These are phyloP conservation scores for Lytechinus pictus DNA, from an alignment of 35 echinoderm and acorn worm species.

Conservation along the genomic window DNA sequence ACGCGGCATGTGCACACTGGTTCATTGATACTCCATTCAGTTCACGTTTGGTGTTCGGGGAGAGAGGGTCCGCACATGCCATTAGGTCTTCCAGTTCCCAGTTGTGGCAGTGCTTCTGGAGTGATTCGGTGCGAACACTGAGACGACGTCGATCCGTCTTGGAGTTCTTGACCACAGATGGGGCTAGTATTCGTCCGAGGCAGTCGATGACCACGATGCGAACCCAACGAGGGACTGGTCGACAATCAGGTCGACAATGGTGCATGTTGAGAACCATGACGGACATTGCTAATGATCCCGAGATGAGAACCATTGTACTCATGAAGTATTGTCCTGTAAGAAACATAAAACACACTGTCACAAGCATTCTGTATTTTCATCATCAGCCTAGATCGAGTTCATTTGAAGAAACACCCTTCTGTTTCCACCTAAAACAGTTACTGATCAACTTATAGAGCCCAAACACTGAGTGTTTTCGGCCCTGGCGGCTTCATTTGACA, in stretches of 20 bases:
- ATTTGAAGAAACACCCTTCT: no score
- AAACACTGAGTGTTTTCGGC: no score
- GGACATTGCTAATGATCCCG: constrained; percentile 88
- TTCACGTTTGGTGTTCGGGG: constrained; percentile 23
- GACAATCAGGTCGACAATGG: constrained; percentile 73
- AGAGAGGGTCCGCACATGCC: constrained; percentile 60
- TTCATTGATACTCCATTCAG: constrained; percentile 49
- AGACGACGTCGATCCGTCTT: constrained; percentile 39
- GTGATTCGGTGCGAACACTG: constrained; percentile 32
- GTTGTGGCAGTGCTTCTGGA: constrained; percentile 52
- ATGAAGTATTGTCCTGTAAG: constrained; percentile 91
- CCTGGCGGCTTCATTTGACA: no score
- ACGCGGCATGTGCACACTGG: constrained; percentile 17
- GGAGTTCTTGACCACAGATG: constrained; percentile 24
- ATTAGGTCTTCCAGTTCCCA: constrained; percentile 86
- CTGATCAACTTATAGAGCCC: no score
- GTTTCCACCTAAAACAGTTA: no score
- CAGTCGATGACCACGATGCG: constrained; percentile 69
- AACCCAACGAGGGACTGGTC: constrained; percentile 88
- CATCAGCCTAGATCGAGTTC: no score
- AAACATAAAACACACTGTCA: neutral
- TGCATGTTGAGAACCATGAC: constrained; percentile 88
- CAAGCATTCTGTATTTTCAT: no score
- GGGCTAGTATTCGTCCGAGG: constrained; percentile 59
- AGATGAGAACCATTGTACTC: constrained; percentile 93